Evolutionary conservation across 1,140 invertebrate genomes (phyloP).

Genomic region (Trichogramma pretiosum): DNA sequence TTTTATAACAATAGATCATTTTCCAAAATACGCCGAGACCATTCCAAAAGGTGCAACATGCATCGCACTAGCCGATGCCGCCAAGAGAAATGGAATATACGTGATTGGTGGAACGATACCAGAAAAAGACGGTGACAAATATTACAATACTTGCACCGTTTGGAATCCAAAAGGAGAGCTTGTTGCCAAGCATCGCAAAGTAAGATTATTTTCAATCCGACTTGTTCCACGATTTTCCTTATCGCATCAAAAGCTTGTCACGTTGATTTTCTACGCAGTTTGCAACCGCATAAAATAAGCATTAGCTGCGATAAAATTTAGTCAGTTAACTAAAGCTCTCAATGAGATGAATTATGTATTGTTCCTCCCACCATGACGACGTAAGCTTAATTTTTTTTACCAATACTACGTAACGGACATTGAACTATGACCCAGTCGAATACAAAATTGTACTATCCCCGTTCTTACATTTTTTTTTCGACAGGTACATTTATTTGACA

Average conservation of each 20-base stretch:
- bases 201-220: no score
- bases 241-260: neutral
- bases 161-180: conserved; percentile 74
- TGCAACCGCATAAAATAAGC: neutral
- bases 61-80: conserved; percentile 59
- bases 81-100: conserved; percentile 69
- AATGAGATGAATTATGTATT: no score
- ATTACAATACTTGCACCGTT: conserved; percentile 87
- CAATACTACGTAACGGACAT: no score
- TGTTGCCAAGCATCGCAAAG: conserved; percentile 66
- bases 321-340: no score
- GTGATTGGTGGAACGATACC: conserved; percentile 87
- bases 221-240: no score
- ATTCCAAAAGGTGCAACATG: conserved; percentile 72
- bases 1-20: conserved; percentile 52
- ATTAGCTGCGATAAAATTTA: no score
- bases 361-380: no score
- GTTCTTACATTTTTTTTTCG: neutral
- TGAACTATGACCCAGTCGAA: no score
- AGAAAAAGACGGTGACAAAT: conserved; percentile 59
- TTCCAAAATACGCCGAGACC: conserved; percentile 76
- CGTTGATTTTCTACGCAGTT: neutral
- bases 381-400: no score
- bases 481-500: conserved; percentile 90
- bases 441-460: no score